Evolutionary conservation across 1,140 invertebrate genomes (phyloP).

Genomic region (Danaus plexippus): DNA sequence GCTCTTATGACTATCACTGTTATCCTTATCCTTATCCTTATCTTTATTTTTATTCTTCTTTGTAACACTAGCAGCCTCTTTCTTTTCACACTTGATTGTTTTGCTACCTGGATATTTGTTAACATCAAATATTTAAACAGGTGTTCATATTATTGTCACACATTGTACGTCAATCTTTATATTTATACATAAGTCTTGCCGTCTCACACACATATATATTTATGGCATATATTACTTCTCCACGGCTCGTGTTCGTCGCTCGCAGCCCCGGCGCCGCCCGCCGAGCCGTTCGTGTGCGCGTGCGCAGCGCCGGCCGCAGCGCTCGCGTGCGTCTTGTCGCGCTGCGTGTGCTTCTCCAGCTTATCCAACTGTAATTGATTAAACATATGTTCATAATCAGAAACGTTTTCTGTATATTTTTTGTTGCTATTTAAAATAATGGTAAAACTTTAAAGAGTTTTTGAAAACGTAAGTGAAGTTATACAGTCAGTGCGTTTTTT

Average conservation of each 20-base stretch:
- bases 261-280: conserved; percentile 26
- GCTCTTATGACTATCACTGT: conserved; percentile 58
- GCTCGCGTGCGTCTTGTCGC: conserved; percentile 30
- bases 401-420: no score
- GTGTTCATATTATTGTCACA: neutral
- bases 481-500: no score
- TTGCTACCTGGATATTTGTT: conserved; percentile 42
- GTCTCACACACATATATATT: neutral
- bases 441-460: no score
- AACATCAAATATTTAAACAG: neutral
- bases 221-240: conserved; percentile 27
- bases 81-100: conserved; percentile 65
- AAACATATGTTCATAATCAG: no score
- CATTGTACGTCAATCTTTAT: no score
- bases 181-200: neutral
- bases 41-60: conserved; percentile 73
- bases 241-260: conserved; percentile 36
- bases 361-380: conserved; percentile 45
- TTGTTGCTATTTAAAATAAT: no score
- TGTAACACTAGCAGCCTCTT: conserved; percentile 73
- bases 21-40: conserved; percentile 64
- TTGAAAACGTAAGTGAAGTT: no score
- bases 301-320: conserved; percentile 32
- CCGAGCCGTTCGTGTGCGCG: conserved; percentile 44
- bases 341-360: conserved; percentile 43